These are phyloP conservation scores for Bimastos eiseni DNA, from an alignment of 2,888 invertebrate species.

Conservation along the genomic window DNA sequence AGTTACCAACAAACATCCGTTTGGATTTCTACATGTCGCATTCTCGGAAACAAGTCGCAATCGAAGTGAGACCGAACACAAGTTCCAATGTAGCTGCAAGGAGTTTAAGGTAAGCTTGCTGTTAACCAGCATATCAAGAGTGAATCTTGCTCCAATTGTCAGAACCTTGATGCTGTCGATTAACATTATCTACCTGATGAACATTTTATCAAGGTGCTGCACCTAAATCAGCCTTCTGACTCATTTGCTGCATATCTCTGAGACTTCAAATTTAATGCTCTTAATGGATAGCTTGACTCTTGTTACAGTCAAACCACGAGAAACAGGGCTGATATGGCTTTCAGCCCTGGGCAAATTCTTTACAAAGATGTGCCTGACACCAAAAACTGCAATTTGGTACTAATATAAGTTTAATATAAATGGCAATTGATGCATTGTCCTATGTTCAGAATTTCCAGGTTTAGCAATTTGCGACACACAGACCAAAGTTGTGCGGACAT, in stretches of 20 bases:
- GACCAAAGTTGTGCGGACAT: neutral
- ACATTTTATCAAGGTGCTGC: no score
- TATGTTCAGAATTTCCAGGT: neutral
- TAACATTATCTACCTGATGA: neutral
- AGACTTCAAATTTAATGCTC: neutral
- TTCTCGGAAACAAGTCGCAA: constrained; percentile 64
- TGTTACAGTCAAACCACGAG: no score
- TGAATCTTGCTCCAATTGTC: neutral
- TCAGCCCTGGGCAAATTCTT: no score
- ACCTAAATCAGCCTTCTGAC: neutral
- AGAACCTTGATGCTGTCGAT: no score
- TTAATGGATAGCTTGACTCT: no score
- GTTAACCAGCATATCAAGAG: neutral
- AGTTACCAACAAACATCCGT: constrained; percentile 70
- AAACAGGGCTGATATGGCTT: no score
- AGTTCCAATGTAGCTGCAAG: constrained; percentile 69
- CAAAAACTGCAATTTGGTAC: no score
- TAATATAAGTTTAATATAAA: no score
- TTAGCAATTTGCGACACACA: neutral
- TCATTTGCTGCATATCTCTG: neutral
- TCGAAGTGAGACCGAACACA: constrained; percentile 63
- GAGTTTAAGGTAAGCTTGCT: constrained; percentile 64
- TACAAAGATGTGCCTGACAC: no score
- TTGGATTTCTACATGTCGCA: constrained; percentile 73
- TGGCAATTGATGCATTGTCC: no score